Conservation (phyloP, 1,140 invertebrate species). For the Anagrus nilaparvatae region DNA sequence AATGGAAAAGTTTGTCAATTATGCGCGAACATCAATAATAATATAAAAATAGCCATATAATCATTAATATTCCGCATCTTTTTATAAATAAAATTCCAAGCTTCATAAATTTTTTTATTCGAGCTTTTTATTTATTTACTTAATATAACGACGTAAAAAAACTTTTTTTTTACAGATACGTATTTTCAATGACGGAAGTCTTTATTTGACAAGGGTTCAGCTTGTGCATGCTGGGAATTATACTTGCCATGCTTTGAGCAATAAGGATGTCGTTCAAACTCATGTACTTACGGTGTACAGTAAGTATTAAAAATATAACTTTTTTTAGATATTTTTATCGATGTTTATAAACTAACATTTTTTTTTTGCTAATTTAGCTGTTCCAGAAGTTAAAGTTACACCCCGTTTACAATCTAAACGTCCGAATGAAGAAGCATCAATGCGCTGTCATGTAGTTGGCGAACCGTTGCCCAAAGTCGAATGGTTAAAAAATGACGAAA, state of each 20-base stretch:
- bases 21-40: not conserved
- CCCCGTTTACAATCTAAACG: slow-evolving; percentile 56
- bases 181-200: slow-evolving; percentile 61
- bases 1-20: not conserved
- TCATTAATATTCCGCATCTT: not conserved
- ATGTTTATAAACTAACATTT: not conserved
- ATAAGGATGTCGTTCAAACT: slow-evolving; percentile 65
- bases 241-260: slow-evolving; percentile 65
- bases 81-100: no score
- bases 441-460: slow-evolving; percentile 61
- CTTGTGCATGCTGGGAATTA: slow-evolving; percentile 73
- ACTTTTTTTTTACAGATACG: slow-evolving; percentile 37
- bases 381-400: slow-evolving; percentile 58
- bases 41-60: not conserved
- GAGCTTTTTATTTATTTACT: not conserved
- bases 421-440: slow-evolving; percentile 54
- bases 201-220: slow-evolving; percentile 66
- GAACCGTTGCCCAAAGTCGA: slow-evolving; percentile 58
- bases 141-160: not conserved
- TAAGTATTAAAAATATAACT: slow-evolving; percentile 40
- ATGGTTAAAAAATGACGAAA: slow-evolving; percentile 66
- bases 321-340: not conserved
- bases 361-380: slow-evolving; percentile 41
- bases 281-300: slow-evolving; percentile 68
- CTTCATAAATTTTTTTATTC: not conserved